Conservation (phyloP, 2,113 vertebrate species). For the Opisthocomus hoazin region DNA sequence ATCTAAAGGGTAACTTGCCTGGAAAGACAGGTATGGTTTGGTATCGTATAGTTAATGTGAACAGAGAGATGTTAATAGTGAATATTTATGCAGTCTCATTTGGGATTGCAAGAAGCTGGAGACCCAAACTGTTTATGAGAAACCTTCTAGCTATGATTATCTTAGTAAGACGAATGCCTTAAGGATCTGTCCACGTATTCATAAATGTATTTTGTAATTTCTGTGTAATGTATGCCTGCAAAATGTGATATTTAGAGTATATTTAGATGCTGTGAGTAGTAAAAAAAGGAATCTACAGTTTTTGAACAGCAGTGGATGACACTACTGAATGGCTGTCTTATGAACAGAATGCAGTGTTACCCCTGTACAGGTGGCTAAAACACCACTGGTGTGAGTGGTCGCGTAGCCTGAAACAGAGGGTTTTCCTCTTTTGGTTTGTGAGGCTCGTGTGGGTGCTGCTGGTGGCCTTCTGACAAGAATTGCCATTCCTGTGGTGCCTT, state of each 20-base stretch:
- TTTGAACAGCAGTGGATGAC: neutral
- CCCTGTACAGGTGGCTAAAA: neutral
- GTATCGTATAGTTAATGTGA: neutral
- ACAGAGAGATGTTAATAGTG: neutral
- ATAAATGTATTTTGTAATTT: neutral
- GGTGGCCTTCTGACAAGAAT: neutral
- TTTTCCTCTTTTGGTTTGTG: neutral
- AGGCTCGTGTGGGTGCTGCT: neutral
- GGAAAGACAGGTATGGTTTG: neutral
- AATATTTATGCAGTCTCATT: neutral
- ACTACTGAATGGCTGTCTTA: neutral
- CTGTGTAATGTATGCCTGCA: neutral
- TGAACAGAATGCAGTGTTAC: accelerated
- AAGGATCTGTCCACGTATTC: neutral
- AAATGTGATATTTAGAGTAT: neutral
- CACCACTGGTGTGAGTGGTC: neutral
- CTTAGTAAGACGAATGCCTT: neutral
- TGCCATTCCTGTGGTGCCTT: neutral
- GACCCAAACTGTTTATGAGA: neutral
- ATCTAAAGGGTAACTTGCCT: neutral
- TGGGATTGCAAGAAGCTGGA: neutral
- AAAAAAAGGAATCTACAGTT: neutral
- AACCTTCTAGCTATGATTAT: neutral
- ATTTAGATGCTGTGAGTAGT: neutral
- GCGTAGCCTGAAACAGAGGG: accelerated